These are phyloP conservation scores for Triplophysa dalaica DNA, from an alignment of 2,113 vertebrate genomes.

Conservation along the genomic window DNA sequence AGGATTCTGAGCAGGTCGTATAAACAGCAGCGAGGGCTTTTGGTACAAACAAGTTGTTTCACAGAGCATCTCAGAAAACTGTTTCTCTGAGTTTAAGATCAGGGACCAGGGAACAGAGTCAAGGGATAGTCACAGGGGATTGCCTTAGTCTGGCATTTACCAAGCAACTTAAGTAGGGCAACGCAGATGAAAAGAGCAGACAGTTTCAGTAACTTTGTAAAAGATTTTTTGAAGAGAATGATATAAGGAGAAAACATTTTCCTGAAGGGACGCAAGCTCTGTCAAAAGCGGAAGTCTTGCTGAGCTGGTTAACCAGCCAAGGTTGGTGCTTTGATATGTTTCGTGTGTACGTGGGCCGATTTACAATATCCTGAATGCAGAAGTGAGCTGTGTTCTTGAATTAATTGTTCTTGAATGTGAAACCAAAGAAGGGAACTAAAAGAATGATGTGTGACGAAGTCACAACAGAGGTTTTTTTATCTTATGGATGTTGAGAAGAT, in stretches of 20 bases:
- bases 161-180: constrained; percentile 36
- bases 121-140: constrained; percentile 23
- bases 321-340: constrained; percentile 46
- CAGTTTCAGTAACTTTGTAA: constrained; percentile 7
- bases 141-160: constrained; percentile 15
- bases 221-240: background rate
- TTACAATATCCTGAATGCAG: constrained; percentile 5
- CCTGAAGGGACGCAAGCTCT: constrained; percentile 21
- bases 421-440: background rate
- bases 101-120: constrained; percentile 23
- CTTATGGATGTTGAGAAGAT: background rate
- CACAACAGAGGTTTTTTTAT: background rate
- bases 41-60: constrained; percentile 39
- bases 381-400: constrained; percentile 19
- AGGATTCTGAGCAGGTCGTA: background rate
- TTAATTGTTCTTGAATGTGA: constrained; percentile 25
- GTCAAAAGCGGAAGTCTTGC: constrained; percentile 42
- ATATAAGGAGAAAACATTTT: constrained; percentile 34
- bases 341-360: background rate
- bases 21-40: constrained; percentile 10
- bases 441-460: background rate
- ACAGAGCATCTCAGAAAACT: constrained; percentile 15
- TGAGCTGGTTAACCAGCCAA: constrained; percentile 51
- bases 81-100: constrained; percentile 39
- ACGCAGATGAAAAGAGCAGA: constrained; percentile 21